phyloP scores from a whole-genome alignment of 1,140 invertebrate species.

The Orius laevigatus region DNA sequence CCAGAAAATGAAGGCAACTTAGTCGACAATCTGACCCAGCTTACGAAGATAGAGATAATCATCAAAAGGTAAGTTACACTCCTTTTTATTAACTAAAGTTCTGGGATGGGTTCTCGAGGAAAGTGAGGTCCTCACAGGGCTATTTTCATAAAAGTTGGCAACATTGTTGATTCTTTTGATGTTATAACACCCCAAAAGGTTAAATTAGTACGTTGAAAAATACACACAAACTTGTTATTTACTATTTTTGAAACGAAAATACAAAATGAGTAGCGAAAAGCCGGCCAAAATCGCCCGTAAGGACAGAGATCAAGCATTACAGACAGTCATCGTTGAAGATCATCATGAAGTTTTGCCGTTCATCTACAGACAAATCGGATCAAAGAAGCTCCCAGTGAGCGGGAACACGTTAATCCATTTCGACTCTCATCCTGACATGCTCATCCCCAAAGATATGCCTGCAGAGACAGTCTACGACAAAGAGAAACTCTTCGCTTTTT shows the following conservation, averaged over 20 bases:
- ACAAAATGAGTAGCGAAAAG: neutral
- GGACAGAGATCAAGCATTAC: neutral
- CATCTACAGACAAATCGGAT: constrained; percentile 68
- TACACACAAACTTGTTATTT: neutral
- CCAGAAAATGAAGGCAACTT: no score
- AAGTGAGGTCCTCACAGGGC: no score
- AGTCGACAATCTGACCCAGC: no score
- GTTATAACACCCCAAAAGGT: no score
- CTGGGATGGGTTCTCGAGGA: no score
- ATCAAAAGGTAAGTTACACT: neutral
- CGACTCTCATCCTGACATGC: constrained; percentile 81
- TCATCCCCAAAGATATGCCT: constrained; percentile 56
- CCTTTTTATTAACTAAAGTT: no score
- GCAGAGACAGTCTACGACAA: constrained; percentile 51
- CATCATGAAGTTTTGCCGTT: constrained; percentile 61
- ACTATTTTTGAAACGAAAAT: neutral
- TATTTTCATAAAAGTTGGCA: no score
- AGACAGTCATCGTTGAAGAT: constrained; percentile 43
- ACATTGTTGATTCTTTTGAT: no score
- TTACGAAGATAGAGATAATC: no score
- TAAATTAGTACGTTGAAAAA: no score
- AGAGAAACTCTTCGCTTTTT: constrained; percentile 33
- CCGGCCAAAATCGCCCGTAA: constrained; percentile 13
- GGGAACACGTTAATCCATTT: constrained; percentile 65
- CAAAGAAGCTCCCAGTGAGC: constrained; percentile 60